Conservation (phyloP, 1,140 invertebrate species). For the Drosophila santomea region DNA sequence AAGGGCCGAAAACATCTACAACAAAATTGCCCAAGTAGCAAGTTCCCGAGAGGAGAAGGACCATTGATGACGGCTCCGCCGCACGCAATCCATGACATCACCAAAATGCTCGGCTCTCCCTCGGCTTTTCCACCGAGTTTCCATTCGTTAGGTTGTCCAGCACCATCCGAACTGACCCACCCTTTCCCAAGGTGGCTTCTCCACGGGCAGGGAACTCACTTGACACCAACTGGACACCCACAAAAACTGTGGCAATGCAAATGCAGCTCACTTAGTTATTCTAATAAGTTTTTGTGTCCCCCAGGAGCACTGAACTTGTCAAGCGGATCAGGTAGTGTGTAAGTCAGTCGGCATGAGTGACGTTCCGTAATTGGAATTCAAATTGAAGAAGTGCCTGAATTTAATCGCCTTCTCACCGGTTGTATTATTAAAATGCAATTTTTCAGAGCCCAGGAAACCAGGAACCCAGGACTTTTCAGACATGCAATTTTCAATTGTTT, state of each 20-base stretch:
- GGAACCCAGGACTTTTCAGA: constrained; percentile 27
- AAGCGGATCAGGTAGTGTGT: not conserved
- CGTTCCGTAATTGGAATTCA: constrained; percentile 57
- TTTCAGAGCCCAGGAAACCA: constrained; percentile 12
- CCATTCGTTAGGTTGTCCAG: constrained; percentile 7
- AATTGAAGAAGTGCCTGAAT: constrained; percentile 44
- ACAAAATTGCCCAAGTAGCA: constrained; percentile 38
- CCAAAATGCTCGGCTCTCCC: constrained; percentile 20
- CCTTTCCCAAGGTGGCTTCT: not conserved
- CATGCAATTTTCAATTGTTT: constrained; percentile 59
- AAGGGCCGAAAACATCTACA: constrained; percentile 50
- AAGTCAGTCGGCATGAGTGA: constrained; percentile 38
- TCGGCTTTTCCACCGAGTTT: constrained; percentile 4
- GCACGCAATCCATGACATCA: constrained; percentile 84
- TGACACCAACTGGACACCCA: constrained; percentile 1
- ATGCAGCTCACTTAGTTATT: constrained; percentile 41
- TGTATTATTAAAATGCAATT: constrained; percentile 65
- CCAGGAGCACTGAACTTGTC: constrained; percentile 44
- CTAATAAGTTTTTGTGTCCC: constrained; percentile 17
- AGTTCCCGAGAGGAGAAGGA: not conserved
- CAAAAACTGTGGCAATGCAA: constrained; percentile 20
- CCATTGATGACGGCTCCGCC: constrained; percentile 71
- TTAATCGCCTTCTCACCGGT: constrained; percentile 33
- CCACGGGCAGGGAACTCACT: not conserved
- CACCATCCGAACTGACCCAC: constrained; percentile 19